Percentiles rank a stretch among this genome's conserved stretches.
Evolutionary conservation across 2,888 invertebrate species (phyloP).

Genomic region (Idaea dimidiata): DNA sequence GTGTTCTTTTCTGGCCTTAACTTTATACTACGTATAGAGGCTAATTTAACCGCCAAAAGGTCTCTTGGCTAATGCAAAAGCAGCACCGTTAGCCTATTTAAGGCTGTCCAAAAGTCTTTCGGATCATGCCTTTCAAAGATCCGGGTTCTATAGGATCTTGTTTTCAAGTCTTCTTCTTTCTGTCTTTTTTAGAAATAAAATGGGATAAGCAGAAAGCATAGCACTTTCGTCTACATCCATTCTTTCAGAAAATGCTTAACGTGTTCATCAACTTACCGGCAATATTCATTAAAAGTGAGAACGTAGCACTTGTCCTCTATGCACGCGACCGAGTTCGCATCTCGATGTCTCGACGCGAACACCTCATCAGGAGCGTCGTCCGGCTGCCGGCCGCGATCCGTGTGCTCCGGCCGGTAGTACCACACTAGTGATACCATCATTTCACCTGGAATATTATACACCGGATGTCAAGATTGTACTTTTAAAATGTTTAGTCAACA

Average conservation of each 20-base stretch:
- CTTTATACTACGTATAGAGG: too few relatives aligned
- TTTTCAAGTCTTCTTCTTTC: too few relatives aligned
- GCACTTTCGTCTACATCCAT: not conserved
- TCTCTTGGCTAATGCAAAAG: too few relatives aligned
- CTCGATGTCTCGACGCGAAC: slow-evolving; percentile 96
- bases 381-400: slow-evolving; percentile 91
- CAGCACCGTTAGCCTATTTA: too few relatives aligned
- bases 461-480: not conserved
- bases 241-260: not conserved
- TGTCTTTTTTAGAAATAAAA: too few relatives aligned
- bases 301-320: slow-evolving; percentile 99
- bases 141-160: too few relatives aligned
- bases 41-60: too few relatives aligned
- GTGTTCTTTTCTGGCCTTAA: too few relatives aligned
- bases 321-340: slow-evolving; percentile 97
- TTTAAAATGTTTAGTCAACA: too few relatives aligned
- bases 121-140: too few relatives aligned
- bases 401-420: slow-evolving; percentile 99
- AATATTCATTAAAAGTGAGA: slow-evolving; percentile 97
- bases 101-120: too few relatives aligned
- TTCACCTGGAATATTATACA: slow-evolving; percentile 84
- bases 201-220: not conserved
- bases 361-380: slow-evolving; percentile 94
- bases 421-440: slow-evolving; percentile 98
- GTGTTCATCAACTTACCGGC: slow-evolving; percentile 84